Conservation (phyloP, 2,888 invertebrate species). For the Oscheius onirici region DNA sequence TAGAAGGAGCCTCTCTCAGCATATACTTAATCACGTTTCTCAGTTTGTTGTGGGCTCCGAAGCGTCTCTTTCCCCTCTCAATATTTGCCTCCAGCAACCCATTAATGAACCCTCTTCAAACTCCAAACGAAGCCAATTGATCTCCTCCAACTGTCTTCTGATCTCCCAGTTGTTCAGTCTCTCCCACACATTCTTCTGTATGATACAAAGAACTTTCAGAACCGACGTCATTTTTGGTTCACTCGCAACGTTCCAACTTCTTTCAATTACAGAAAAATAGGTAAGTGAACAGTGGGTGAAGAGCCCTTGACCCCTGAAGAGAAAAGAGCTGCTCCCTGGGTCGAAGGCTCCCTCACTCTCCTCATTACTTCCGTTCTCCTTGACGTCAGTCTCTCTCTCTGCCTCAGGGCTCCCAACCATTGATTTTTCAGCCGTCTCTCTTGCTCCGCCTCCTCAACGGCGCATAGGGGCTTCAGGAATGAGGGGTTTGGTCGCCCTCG, state of each 20-base stretch:
- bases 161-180: not conserved
- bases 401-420: constrained; percentile 24
- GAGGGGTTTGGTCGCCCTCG: constrained; percentile 34
- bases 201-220: no score
- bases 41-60: not conserved
- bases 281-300: no score
- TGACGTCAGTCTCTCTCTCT: constrained; percentile 21
- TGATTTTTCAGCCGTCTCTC: constrained; percentile 1
- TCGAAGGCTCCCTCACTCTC: not conserved
- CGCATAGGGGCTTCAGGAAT: constrained; percentile 31
- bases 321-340: not conserved
- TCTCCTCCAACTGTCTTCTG: not conserved
- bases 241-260: not conserved
- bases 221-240: constrained; percentile 6
- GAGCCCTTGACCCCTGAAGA: no score
- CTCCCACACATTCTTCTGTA: no score
- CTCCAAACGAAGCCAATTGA: constrained; percentile 18
- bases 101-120: constrained; percentile 17
- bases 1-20: no score
- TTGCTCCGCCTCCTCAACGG: constrained; percentile 25
- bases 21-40: no score
- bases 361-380: constrained; percentile 23
- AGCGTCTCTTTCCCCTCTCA: not conserved
- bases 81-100: not conserved
- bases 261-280: no score